phyloP scores from a whole-genome alignment of 2,113 vertebrate species.

The Andinoacara biseriatus region DNA sequence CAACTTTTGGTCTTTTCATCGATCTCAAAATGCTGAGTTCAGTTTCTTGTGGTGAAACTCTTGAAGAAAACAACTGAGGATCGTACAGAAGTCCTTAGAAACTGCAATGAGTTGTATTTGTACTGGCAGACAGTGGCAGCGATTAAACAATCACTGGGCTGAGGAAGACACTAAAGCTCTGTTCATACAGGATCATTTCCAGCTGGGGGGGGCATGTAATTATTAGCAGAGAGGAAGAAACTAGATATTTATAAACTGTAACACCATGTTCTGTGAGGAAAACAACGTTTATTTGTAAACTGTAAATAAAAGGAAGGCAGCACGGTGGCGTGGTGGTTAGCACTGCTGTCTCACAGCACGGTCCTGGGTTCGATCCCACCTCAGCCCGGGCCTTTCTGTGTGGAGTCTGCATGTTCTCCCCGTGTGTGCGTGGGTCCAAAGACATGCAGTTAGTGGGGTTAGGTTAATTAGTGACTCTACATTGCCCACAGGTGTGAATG shows the following conservation, averaged over 20 bases:
- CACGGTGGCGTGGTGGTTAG: too few relatives aligned
- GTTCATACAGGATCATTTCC: not conserved
- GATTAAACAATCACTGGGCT: not conserved
- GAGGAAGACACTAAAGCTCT: not conserved
- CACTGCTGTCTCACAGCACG: too few relatives aligned
- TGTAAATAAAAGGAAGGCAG: not conserved
- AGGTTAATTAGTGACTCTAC: too few relatives aligned
- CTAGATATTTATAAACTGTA: not conserved
- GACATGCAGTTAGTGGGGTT: too few relatives aligned
- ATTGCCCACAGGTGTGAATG: too few relatives aligned
- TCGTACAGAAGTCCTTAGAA: not conserved
- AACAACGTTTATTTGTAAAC: not conserved
- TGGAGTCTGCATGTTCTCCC: too few relatives aligned
- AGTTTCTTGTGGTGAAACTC: not conserved
- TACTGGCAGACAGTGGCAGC: not conserved
- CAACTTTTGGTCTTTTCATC: too few relatives aligned
- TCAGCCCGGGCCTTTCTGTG: too few relatives aligned
- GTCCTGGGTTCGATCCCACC: too few relatives aligned
- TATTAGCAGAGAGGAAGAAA: not conserved
- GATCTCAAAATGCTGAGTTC: too few relatives aligned
- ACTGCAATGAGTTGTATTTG: not conserved
- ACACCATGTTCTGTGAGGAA: not conserved
- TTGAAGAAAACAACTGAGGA: not conserved
- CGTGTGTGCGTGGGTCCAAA: too few relatives aligned
- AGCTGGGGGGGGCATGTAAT: not conserved